Percentiles rank a stretch among this genome's conserved stretches.
Evolutionary conservation across 2,113 vertebrate genomes (phyloP).

Genomic region (Gracilinanus agilis): DNA sequence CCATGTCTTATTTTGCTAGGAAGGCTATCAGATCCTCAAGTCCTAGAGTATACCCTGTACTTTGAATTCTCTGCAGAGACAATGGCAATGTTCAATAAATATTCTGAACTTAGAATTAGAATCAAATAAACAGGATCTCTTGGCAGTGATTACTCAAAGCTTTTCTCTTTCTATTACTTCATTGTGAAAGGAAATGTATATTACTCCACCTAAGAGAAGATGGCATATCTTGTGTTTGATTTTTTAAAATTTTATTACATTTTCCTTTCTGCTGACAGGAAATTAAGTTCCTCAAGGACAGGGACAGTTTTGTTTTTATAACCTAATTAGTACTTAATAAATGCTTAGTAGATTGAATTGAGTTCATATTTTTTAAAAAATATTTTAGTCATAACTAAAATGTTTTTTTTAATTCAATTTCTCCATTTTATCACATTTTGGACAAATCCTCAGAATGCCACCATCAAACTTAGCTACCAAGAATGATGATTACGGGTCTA

Average conservation of each 20-base stretch:
- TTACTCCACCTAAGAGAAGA: too few species aligned
- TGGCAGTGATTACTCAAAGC: background rate
- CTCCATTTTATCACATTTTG: constrained; percentile 23
- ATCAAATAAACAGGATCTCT: background rate
- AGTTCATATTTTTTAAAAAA: constrained; percentile 4
- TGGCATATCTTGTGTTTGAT: too few species aligned
- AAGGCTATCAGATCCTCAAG: constrained; percentile 9
- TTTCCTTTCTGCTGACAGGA: too few species aligned
- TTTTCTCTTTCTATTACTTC: too few species aligned
- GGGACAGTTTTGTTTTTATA: too few species aligned
- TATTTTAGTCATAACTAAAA: constrained; percentile 16
- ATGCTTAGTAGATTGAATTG: too few species aligned
- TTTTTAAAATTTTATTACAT: too few species aligned
- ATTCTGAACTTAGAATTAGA: background rate
- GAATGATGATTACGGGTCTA: background rate
- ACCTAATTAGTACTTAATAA: too few species aligned
- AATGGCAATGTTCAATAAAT: too few species aligned
- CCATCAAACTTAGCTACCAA: background rate
- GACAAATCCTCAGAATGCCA: background rate
- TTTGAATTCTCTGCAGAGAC: too few species aligned
- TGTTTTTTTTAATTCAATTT: constrained; percentile 16
- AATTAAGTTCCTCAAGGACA: too few species aligned
- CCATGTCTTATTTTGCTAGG: background rate
- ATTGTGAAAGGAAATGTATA: too few species aligned
- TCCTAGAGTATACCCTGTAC: background rate